These are phyloP conservation scores for Egretta garzetta DNA, from an alignment of 2,113 vertebrate genomes.

Conservation along the genomic window DNA sequence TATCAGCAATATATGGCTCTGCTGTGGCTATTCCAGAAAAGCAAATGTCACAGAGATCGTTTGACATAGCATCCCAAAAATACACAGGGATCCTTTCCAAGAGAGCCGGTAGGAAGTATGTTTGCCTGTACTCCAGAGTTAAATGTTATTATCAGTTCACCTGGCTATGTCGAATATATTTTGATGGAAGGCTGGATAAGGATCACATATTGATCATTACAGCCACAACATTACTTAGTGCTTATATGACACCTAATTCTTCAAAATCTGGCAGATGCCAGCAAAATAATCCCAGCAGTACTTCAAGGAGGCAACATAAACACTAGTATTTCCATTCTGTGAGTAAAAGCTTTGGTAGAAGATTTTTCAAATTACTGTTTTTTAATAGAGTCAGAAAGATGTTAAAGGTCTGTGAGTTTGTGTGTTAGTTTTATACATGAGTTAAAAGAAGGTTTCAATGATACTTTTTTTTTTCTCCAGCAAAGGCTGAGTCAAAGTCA, in stretches of 20 bases:
- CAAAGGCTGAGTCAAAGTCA: not conserved
- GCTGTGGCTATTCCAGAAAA: not conserved
- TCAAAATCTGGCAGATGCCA: not conserved
- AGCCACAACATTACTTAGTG: not conserved
- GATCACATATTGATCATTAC: not conserved
- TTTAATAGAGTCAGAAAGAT: not conserved
- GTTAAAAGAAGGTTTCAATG: not conserved
- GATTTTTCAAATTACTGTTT: not conserved
- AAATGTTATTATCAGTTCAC: not conserved
- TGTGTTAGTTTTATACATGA: not conserved
- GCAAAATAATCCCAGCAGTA: not conserved
- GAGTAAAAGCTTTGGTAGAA: not conserved
- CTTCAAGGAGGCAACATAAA: not conserved
- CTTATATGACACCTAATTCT: not conserved
- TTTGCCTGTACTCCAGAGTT: not conserved
- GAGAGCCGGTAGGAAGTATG: not conserved
- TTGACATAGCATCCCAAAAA: constrained; percentile 63
- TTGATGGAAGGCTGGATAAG: not conserved
- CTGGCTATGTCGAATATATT: not conserved
- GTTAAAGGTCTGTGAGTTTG: not conserved
- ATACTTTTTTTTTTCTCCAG: not conserved
- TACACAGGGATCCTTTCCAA: constrained; percentile 46
- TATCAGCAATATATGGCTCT: not conserved
- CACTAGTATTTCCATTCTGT: not conserved
- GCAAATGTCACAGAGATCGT: constrained; percentile 50